Evolutionary conservation across 2,113 vertebrate species (phyloP), one percentile per base, ranked within the genome.

Genomic region (Microcebus griseorufus): DNA sequence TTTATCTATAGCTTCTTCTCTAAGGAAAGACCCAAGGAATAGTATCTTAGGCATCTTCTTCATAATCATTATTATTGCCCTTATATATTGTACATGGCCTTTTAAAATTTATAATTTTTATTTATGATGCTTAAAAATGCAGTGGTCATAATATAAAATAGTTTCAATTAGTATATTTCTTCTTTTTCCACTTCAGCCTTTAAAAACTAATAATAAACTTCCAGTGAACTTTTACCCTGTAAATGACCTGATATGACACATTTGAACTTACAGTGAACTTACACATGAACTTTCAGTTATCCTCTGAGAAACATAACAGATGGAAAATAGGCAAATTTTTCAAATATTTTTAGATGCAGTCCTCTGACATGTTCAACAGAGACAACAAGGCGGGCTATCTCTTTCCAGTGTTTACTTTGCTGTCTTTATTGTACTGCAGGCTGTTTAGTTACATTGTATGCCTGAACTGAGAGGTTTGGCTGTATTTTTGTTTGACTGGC

Each of bases 251-350:
- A 98, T 98, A 98, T 97, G 98, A 98, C 98, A 98, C 97, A 97
- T 95, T 98, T 99, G 98, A 98, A 99, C 99, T 99, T 96, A 91
- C 67, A 82, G 34, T 98, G 99, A 99, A 99, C 99, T 98, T 98
- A 98, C 97, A 94, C 97, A 98, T 99, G 98, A 99, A 99, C 98
- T 99, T 98, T 98, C 91, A 97, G 95, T 98, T 98, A 98, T 97
- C 88, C 94, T 97, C 65, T 94, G 98, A 98, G 98, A 99, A 99
- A 98, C 98, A 97, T 88, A 98, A 97, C 99, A 99, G 98, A 99
- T 99, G 98, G 98, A 97, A 98, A 98, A 98, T 95, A 95, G 91
- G 81, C 96, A 98, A 96, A 99, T 98, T 98, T 98, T 98, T 98
- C 95, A 98, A 98, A 98, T 98, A 98, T 97, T 98, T 99, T 98